Percentiles rank a stretch among this genome's conserved stretches.
These are phyloP conservation scores for Pyrochroa serraticornis DNA, from an alignment of 2,888 invertebrate genomes.

Conservation along the genomic window DNA sequence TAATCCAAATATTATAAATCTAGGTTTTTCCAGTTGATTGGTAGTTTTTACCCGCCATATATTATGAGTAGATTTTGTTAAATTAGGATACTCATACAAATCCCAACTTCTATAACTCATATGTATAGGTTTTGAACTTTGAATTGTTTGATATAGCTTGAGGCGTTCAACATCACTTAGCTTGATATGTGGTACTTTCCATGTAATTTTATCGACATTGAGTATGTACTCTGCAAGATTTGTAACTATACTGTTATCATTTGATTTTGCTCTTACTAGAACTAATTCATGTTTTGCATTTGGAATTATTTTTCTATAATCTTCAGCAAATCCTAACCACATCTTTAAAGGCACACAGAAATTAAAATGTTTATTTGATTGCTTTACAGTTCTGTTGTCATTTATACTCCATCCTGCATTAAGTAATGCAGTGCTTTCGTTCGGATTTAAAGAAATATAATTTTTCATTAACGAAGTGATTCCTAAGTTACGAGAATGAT, in stretches of 20 bases:
- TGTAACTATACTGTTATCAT: conserved; percentile 38
- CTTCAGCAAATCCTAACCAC: conserved; percentile 35
- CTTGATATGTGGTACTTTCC: conserved; percentile 35
- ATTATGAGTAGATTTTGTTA: conserved; percentile 45
- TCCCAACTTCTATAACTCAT: conserved; percentile 51
- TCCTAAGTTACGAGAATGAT: conserved; percentile 28
- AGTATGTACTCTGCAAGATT: conserved; percentile 15
- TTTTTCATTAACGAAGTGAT: conserved; percentile 27
- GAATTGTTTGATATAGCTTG: conserved; percentile 23
- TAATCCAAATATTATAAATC: conserved; percentile 49
- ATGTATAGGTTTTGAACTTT: conserved; percentile 19
- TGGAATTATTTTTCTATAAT: conserved; percentile 35
- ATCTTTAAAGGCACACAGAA: conserved; percentile 30
- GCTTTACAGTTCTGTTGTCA: conserved; percentile 4
- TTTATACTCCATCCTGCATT: conserved; percentile 25
- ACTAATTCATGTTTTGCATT: conserved; percentile 53
- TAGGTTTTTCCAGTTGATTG: conserved; percentile 48
- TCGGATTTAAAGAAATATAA: conserved; percentile 19
- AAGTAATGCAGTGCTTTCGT: conserved; percentile 7
- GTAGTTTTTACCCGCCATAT: conserved; percentile 47
- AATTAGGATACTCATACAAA: conserved; percentile 49
- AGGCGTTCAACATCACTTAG: conserved; percentile 33
- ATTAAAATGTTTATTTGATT: conserved; percentile 18
- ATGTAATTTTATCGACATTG: conserved; percentile 28
- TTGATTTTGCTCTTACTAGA: conserved; percentile 40